Conservation (phyloP, 2,888 invertebrate genomes). For the Acanthococcus lagerstroemiae region DNA sequence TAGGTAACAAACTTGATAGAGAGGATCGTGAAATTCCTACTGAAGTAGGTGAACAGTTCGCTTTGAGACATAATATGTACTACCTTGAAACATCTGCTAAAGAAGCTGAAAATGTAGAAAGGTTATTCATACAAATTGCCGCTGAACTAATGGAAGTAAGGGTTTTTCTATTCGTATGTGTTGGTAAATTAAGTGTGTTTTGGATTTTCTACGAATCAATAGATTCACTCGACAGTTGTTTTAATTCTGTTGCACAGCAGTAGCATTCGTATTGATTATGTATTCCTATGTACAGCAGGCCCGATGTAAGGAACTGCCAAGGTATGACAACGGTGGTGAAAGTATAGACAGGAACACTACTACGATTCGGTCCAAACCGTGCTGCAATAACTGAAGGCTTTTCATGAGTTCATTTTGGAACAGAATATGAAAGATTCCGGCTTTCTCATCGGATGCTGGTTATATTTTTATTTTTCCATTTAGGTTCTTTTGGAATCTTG, state of each 20-base stretch:
- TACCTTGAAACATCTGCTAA: slow-evolving; percentile 97
- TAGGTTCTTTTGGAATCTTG: no score
- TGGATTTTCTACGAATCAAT: background rate
- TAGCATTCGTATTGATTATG: background rate
- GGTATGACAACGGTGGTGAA: slow-evolving; percentile 53
- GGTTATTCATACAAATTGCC: slow-evolving; percentile 93
- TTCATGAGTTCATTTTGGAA: background rate
- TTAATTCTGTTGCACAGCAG: no score
- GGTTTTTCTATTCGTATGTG: slow-evolving; percentile 8
- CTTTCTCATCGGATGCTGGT: background rate
- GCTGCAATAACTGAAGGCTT: slow-evolving; percentile 17
- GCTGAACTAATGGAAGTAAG: slow-evolving; percentile 74
- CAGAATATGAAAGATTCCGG: background rate
- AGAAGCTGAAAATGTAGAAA: slow-evolving; percentile 94
- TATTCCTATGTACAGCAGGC: slow-evolving; percentile 56
- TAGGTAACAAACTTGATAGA: slow-evolving; percentile 93
- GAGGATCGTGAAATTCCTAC: slow-evolving; percentile 92
- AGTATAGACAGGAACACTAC: slow-evolving; percentile 21
- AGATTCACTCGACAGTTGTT: background rate
- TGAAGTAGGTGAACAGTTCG: slow-evolving; percentile 91
- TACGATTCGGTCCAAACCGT: slow-evolving; percentile 15
- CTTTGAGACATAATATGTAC: slow-evolving; percentile 91
- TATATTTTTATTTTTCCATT: no score
- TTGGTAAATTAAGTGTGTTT: background rate
- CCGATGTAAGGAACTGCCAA: slow-evolving; percentile 69